These are phyloP conservation scores for Colletes gigas DNA, from an alignment of 1,140 invertebrate species.

Conservation along the genomic window DNA sequence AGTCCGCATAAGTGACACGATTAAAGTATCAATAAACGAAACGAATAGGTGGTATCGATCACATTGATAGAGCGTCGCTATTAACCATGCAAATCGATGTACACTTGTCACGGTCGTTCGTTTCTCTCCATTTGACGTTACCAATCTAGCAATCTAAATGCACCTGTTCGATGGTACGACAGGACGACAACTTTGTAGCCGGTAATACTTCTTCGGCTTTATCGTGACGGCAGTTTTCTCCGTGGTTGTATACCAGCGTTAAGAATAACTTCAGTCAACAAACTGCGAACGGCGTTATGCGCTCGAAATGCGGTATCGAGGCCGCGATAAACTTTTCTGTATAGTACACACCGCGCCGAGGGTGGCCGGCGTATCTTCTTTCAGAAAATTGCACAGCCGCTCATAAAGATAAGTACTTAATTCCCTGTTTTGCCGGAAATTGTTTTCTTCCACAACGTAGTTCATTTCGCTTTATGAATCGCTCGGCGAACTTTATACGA, in stretches of 20 bases:
- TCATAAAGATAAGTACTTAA: conserved; percentile 67
- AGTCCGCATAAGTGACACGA: neutral
- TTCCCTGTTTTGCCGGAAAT: conserved; percentile 63
- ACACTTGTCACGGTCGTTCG: neutral
- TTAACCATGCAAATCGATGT: conserved; percentile 2
- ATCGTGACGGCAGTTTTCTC: conserved; percentile 8
- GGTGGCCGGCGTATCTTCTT: conserved; percentile 52
- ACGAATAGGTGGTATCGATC: neutral
- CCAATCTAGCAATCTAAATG: conserved; percentile 7
- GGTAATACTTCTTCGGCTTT: conserved; percentile 26
- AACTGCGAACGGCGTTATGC: conserved; percentile 39
- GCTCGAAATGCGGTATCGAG: conserved; percentile 47
- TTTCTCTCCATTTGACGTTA: neutral
- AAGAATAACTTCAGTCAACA: conserved; percentile 48
- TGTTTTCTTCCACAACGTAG: conserved; percentile 54
- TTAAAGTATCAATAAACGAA: neutral
- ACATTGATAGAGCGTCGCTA: conserved; percentile 10
- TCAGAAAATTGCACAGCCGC: conserved; percentile 56
- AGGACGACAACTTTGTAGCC: conserved; percentile 10
- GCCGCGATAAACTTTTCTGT: conserved; percentile 58
- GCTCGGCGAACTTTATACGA: conserved; percentile 18
- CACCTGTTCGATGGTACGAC: conserved; percentile 8
- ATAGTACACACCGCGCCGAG: conserved; percentile 7
- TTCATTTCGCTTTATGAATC: conserved; percentile 55
- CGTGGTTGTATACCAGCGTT: neutral